A percentile compares a stretch with the other conserved stretches of the same genome.
phyloP scores from a whole-genome alignment of 2,797 vertebrate genomes.

The Danio kyathit region DNA sequence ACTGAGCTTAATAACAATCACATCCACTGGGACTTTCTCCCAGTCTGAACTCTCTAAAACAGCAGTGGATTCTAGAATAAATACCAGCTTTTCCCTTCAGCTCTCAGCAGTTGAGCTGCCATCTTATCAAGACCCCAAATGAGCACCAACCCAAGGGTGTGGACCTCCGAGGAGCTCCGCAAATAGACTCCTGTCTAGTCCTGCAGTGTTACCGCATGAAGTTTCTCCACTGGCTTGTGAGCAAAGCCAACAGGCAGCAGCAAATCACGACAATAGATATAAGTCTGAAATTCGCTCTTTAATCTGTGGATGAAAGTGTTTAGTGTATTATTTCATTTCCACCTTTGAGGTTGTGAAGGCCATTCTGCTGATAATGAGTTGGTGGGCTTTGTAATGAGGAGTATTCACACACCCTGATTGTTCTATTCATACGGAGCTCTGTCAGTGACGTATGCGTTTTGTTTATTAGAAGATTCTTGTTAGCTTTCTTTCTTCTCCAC shows the following conservation, averaged over 20 bases:
- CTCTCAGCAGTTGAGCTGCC: constrained; percentile 35
- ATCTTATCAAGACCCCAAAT: constrained; percentile 42
- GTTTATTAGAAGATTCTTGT: constrained; percentile 24
- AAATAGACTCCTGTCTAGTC: constrained; percentile 43
- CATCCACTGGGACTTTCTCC: constrained; percentile 31
- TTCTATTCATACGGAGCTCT: constrained; percentile 15
- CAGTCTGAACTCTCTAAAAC: constrained; percentile 30
- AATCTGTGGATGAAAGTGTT: background rate
- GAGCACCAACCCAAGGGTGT: constrained; percentile 34
- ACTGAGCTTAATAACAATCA: constrained; percentile 39
- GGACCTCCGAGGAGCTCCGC: constrained; percentile 30
- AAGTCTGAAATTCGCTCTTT: constrained; percentile 6
- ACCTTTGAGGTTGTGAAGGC: constrained; percentile 21
- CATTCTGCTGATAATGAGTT: constrained; percentile 24
- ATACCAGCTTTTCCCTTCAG: constrained; percentile 43
- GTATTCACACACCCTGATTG: constrained; percentile 30
- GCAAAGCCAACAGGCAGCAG: background rate
- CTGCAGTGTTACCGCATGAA: constrained; percentile 1
- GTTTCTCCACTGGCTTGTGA: constrained; percentile 13
- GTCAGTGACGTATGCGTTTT: background rate
- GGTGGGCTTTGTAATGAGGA: constrained; percentile 32
- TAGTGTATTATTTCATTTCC: constrained; percentile 8
- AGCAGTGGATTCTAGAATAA: constrained; percentile 50
- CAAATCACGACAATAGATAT: background rate
- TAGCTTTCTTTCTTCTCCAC: constrained; percentile 18